Conservation (phyloP, 2,888 invertebrate genomes). For the Thymelicus lineola region DNA sequence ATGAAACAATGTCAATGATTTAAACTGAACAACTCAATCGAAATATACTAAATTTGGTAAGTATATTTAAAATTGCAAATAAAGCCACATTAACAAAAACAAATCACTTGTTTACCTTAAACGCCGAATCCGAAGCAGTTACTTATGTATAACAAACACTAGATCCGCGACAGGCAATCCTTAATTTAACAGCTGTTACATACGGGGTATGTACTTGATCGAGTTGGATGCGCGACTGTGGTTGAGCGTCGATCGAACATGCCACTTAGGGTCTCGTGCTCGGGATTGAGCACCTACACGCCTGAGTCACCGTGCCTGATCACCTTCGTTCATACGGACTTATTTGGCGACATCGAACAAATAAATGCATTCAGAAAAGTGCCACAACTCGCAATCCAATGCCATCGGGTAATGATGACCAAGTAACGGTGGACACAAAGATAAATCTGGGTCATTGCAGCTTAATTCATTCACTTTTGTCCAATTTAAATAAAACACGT, state of each 20-base stretch:
- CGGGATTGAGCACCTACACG: constrained; percentile 63
- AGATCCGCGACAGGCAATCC: neutral
- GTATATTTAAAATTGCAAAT: no score
- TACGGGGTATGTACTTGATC: constrained; percentile 44
- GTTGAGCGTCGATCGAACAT: constrained; percentile 52
- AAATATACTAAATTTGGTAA: neutral
- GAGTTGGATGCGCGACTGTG: constrained; percentile 61
- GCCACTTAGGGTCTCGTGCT: constrained; percentile 56
- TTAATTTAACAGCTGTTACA: constrained; percentile 10
- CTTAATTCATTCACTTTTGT: constrained; percentile 33
- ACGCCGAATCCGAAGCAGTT: neutral
- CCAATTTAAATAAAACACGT: neutral
- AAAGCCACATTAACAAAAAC: no score
- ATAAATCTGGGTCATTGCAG: constrained; percentile 12
- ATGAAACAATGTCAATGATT: neutral
- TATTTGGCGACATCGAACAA: constrained; percentile 79
- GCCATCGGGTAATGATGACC: constrained; percentile 48
- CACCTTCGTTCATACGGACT: constrained; percentile 80
- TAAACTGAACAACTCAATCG: no score
- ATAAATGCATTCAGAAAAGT: constrained; percentile 67
- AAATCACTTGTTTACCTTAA: neutral
- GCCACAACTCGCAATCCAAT: constrained; percentile 62
- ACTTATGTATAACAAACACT: neutral
- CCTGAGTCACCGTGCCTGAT: constrained; percentile 73
- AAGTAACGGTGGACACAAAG: constrained; percentile 12